phyloP scores from a whole-genome alignment of 2,888 invertebrate genomes.

The Drosophila birchii region DNA sequence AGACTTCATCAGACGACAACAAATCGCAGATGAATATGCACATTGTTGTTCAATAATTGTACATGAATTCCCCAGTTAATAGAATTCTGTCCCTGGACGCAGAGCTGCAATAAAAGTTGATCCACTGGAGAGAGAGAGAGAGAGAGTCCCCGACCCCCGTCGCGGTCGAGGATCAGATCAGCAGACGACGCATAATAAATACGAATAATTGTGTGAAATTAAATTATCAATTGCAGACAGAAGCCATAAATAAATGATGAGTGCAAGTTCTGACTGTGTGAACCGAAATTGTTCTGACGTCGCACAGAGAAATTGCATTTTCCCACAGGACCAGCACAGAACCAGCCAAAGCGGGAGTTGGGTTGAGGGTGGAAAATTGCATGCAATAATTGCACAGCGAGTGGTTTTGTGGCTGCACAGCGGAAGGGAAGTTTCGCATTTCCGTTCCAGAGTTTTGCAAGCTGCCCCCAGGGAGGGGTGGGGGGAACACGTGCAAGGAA shows the following conservation, averaged over 20 bases:
- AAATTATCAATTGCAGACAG: conserved; percentile 75
- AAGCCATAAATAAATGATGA: conserved; percentile 69
- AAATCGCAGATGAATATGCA: conserved; percentile 41
- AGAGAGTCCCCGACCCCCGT: conserved; percentile 28
- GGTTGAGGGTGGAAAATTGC: conserved; percentile 38
- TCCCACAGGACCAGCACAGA: conserved; percentile 62
- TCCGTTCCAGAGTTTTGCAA: conserved; percentile 47
- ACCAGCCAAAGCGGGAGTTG: conserved; percentile 1
- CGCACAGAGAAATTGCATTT: conserved; percentile 61
- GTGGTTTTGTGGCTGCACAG: conserved; percentile 36
- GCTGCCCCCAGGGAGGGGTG: neutral
- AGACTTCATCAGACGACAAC: conserved; percentile 27
- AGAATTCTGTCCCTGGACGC: conserved; percentile 42
- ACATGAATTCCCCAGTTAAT: conserved; percentile 53
- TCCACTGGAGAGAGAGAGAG: conserved; percentile 29
- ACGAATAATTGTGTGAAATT: conserved; percentile 72
- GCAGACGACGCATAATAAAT: conserved; percentile 67
- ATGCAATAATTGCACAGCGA: conserved; percentile 45
- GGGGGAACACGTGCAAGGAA: conserved; percentile 59
- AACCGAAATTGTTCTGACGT: conserved; percentile 32
- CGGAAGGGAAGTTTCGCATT: conserved; percentile 58
- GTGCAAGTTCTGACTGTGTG: conserved; percentile 51
- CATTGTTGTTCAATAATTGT: conserved; percentile 33
- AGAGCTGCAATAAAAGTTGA: conserved; percentile 33
- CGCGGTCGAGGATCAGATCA: conserved; percentile 27